Percentiles rank a stretch among this genome's conserved stretches.
Evolutionary conservation across 2,113 vertebrate genomes (phyloP).

Genomic region (Lasiurus borealis): DNA sequence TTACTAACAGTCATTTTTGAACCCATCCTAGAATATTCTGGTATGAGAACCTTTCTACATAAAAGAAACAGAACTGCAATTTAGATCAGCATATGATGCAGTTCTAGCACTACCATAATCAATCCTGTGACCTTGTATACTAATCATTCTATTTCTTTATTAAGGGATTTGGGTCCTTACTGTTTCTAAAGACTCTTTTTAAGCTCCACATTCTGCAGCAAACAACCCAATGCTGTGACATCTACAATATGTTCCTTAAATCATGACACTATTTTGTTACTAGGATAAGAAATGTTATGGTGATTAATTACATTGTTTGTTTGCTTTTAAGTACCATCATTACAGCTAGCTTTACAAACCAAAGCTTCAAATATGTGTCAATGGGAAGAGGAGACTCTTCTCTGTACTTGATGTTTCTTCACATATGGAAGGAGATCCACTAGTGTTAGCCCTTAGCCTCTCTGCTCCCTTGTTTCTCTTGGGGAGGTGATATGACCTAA

Average conservation of each 20-base stretch:
- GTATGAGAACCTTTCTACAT: not conserved
- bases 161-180: conserved; percentile 2
- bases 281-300: not conserved
- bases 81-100: not conserved
- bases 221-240: not conserved
- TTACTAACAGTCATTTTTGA: conserved; percentile 25
- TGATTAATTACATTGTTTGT: not conserved
- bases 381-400: not conserved
- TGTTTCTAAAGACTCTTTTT: conserved; percentile 8
- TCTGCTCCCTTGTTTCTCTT: not conserved
- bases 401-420: not conserved
- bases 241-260: not conserved
- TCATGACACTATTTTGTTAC: not conserved
- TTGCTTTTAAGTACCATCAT: not conserved
- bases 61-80: conserved; percentile 18
- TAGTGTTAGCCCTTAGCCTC: not conserved
- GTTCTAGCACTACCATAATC: not conserved
- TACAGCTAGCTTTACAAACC: not conserved
- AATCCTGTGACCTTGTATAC: not conserved
- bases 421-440: not conserved
- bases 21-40: conserved; percentile 6
- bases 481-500: not conserved
- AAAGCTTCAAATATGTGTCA: not conserved
- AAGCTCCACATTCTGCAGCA: not conserved
- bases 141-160: conserved; percentile 32